Evolutionary conservation across 1,140 invertebrate genomes (phyloP), one percentile per base, ranked within the genome.

Genomic region (Ephestia elutella): DNA sequence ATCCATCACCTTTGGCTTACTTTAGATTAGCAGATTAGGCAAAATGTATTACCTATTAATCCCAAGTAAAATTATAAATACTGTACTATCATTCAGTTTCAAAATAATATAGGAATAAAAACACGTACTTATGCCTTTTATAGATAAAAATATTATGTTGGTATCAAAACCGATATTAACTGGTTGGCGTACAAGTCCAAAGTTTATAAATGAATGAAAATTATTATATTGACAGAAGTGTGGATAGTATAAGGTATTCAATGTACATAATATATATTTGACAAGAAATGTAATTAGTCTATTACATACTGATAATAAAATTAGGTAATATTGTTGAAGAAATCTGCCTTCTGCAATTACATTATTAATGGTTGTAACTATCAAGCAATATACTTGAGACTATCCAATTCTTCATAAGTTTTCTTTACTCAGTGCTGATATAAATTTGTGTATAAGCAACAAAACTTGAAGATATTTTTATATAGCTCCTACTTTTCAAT

Each of bases 361-460:
- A n/a, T n/a, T n/a, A n/a, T n/a, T n/a, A n/a, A n/a, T n/a, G n/a
- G n/a, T 32, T 70, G 64, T 70, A 65, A 66, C 57, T 35, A 61
- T 58, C 54, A 71, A 71, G 69, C 65, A 71, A 71, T 68, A 71
- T 51, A 56, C 49, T 59, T 63, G 61, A 61, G 65, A 51, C 51
- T 62, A 62, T 58, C 18, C 30, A 59, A 8, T 49, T 53, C 54
- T 57, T 59, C 49, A 59, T 66, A 61, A 57, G 49, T 44, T 59
- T 35, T 15, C 51, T 20, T 21, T 25, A 21, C 13, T 53, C 19
- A 21, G 5, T 53, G 20, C 21, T 53, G 8, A 25, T 21, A 20
- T 25, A 13, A 21, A 25, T 53, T 25, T 50, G n/a, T 19, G 49
- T 50, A 19, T 50, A 50, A 18, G n/a, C n/a, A n/a, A 49, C n/a